Percentiles rank a stretch among this genome's conserved stretches.
Conservation (phyloP, 2,888 invertebrate species). For the Deroplatys truncata region DNA sequence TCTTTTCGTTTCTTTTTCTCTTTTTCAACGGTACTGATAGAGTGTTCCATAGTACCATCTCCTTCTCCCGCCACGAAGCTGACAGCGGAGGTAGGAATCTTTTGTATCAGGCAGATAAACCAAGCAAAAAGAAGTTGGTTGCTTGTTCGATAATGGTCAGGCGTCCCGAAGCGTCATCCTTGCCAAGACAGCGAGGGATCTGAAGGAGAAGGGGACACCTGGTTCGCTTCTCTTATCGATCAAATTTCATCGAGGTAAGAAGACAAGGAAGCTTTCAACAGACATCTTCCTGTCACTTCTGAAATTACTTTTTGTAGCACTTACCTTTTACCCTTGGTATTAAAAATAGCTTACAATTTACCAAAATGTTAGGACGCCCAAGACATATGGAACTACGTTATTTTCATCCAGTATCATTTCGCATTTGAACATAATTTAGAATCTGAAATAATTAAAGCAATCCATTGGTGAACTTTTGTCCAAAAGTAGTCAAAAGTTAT, state of each 20-base stretch:
- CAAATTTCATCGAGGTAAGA: not conserved
- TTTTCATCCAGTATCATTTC: too few species aligned
- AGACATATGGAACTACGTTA: too few species aligned
- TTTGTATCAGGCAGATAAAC: not conserved
- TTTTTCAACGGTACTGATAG: not conserved
- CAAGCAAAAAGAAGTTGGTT: not conserved
- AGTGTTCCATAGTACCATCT: not conserved
- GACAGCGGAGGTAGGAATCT: not conserved
- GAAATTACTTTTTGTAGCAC: not conserved
- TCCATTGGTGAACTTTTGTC: too few species aligned
- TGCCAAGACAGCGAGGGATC: not conserved
- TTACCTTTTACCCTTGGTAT: too few species aligned
- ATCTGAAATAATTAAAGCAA: too few species aligned
- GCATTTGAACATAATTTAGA: too few species aligned
- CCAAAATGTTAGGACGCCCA: too few species aligned
- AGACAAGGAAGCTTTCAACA: not conserved
- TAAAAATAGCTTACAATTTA: too few species aligned
- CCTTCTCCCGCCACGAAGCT: not conserved
- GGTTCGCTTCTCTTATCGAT: not conserved
- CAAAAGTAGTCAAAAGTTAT: too few species aligned
- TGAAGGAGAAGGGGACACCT: not conserved
- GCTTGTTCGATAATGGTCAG: not conserved
- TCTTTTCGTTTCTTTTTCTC: not conserved
- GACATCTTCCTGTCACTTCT: not conserved
- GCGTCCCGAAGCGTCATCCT: not conserved